These are phyloP conservation scores for Dasysyrphus albostriatus DNA, from an alignment of 2,888 invertebrate genomes.

Conservation along the genomic window DNA sequence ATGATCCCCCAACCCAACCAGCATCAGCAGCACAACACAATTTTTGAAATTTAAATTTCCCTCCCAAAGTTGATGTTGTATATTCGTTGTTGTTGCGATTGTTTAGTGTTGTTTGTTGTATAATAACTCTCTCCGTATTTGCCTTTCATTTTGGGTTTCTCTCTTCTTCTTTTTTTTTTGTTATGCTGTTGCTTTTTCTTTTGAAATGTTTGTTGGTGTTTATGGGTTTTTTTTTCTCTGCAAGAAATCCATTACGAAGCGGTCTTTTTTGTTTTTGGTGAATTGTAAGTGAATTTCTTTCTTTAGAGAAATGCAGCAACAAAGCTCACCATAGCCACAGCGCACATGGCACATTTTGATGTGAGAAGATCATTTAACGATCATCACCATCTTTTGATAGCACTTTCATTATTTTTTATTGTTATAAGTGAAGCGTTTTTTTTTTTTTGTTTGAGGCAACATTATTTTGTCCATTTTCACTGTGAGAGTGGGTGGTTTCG, in stretches of 20 bases:
- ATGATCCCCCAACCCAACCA: slow-evolving; percentile 9
- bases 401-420: slow-evolving; percentile 58
- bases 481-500: not conserved
- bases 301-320: slow-evolving; percentile 35
- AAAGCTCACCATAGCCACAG: not conserved
- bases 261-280: slow-evolving; percentile 8
- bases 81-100: not conserved
- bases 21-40: not conserved
- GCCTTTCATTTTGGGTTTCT: slow-evolving; percentile 54
- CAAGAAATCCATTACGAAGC: slow-evolving; percentile 19
- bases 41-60: slow-evolving; percentile 54
- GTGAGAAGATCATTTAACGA: slow-evolving; percentile 42
- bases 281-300: slow-evolving; percentile 30
- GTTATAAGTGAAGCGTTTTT: slow-evolving; percentile 26
- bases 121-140: slow-evolving; percentile 70
- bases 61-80: slow-evolving; percentile 1
- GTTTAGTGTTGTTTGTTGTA: slow-evolving; percentile 66
- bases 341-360: slow-evolving; percentile 36
- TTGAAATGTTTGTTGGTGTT: slow-evolving; percentile 37
- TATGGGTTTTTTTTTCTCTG: not conserved
- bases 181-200: slow-evolving; percentile 25
- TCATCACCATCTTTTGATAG: slow-evolving; percentile 59
- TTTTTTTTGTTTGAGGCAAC: slow-evolving; percentile 14
- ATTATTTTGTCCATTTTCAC: slow-evolving; percentile 33
- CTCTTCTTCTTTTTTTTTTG: slow-evolving; percentile 32